These are phyloP conservation scores for Mirounga angustirostris DNA, from an alignment of 2,113 vertebrate genomes.

Conservation along the genomic window DNA sequence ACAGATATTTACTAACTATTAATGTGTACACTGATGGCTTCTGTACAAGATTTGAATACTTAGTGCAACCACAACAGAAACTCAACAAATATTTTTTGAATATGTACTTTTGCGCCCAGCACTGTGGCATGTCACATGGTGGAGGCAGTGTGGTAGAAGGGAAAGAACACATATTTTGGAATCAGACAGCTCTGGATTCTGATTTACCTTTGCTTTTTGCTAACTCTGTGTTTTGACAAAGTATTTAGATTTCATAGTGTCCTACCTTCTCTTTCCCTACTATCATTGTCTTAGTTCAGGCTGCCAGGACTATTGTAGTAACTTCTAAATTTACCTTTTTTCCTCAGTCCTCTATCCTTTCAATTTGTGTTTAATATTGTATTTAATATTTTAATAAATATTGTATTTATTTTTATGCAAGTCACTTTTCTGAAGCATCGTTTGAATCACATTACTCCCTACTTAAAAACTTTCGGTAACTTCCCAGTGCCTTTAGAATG, in stretches of 20 bases:
- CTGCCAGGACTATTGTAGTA: not conserved
- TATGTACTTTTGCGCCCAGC: not conserved
- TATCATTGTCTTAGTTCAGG: conserved; percentile 17
- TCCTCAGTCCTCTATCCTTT: not conserved
- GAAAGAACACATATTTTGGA: not conserved
- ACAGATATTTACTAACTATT: not conserved
- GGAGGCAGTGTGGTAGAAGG: not conserved
- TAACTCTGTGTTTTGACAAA: not conserved
- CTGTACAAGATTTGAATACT: conserved; percentile 42
- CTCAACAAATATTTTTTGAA: not conserved
- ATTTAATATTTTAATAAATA: not conserved
- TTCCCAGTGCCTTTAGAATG: not conserved
- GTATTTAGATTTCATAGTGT: not conserved
- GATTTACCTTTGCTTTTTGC: not conserved
- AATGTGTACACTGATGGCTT: not conserved
- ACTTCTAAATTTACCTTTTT: conserved; percentile 4
- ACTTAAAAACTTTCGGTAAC: not conserved
- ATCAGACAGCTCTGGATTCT: conserved; percentile 19
- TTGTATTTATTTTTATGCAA: not conserved
- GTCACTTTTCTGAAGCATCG: not conserved
- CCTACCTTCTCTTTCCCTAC: not conserved
- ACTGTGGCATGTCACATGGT: not conserved
- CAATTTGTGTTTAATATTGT: not conserved
- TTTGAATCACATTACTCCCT: conserved; percentile 1
- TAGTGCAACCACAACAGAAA: not conserved